Base-by-base conservation (phyloP, 2,113 vertebrate genomes). In the Theristicus caerulescens region DNA sequence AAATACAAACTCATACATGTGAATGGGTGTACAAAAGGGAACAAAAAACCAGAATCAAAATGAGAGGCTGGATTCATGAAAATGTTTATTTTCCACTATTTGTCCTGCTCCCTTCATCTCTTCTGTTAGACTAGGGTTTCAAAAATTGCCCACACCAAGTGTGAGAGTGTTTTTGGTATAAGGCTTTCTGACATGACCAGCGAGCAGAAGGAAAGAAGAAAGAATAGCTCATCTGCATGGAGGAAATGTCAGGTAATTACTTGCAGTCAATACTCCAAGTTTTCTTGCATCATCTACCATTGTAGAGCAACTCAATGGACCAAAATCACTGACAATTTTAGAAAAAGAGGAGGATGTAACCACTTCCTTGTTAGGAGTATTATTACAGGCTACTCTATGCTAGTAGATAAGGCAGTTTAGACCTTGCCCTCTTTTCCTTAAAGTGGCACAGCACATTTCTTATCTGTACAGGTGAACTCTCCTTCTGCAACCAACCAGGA, bases 1-100 rank as follows among this genome's bases (percentile, higher is more conserved):
- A 96, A 94, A 96, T 94, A 36, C 26, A 76, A 71, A 61, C 71
- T 92, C 88, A 96, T 92, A 36, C 92, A 92, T 94, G 72, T 88
- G 90, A 94, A 96, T 80, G 55, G 44, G 38, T 80, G 62, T 93
- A 58, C 47, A 90, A 86, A 86, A 86, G 8, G 27, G 51, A 92
- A 92, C 76, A 96, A 90, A 95, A 96, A 52, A 6, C 0, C 24
- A 73, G 46, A 81, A 90, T 74, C 29, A 42, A 86, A 96, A 86
- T 61, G 72, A 81, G 47, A 77, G 44, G 7, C 38, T 88, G 57
- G 40, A 36, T 93, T 91, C 29, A 74, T 17, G 59, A 42, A 96
- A 92, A 84, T 55, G 55, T 86, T 95, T 96, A 24, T 94, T 93
- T 94, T 92, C 70, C 67, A 54, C n/a, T 90, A 58, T 93, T 94